phyloP scores from a whole-genome alignment of 1,140 invertebrate species.

The Drosophila santomea region DNA sequence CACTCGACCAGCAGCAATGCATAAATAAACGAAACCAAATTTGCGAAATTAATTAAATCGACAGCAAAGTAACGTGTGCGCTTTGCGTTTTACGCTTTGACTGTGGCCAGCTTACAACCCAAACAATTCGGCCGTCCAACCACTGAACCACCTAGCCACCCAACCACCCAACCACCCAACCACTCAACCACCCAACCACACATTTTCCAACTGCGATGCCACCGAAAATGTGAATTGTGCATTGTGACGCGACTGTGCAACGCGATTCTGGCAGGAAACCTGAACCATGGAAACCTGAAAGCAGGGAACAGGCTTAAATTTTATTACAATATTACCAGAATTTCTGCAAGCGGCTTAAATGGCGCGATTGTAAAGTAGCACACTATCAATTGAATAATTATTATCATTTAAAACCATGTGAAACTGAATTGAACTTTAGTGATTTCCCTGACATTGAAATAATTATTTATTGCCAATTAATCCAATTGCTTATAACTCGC shows the following conservation, averaged over 20 bases:
- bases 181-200: conserved; percentile 12
- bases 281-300: conserved; percentile 30
- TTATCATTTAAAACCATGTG: too few relatives aligned
- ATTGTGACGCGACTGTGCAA: conserved; percentile 45
- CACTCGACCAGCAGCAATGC: conserved; percentile 31
- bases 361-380: too few relatives aligned
- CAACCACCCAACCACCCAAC: conserved; percentile 13
- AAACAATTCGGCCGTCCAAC: conserved; percentile 31
- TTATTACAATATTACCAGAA: not conserved
- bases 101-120: conserved; percentile 50
- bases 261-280: conserved; percentile 11
- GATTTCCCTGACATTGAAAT: too few relatives aligned
- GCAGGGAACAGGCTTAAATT: conserved; percentile 25
- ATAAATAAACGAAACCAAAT: conserved; percentile 75
- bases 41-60: conserved; percentile 81
- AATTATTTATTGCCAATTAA: not conserved
- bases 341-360: not conserved
- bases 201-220: not conserved
- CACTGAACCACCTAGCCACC: not conserved
- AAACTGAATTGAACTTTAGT: too few relatives aligned
- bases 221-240: conserved; percentile 39
- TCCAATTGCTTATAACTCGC: too few relatives aligned
- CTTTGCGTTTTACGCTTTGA: conserved; percentile 60
- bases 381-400: too few relatives aligned
- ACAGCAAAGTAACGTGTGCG: conserved; percentile 65